These are phyloP conservation scores for Nixonia krombeini DNA, from an alignment of 1,140 invertebrate genomes.

Conservation along the genomic window DNA sequence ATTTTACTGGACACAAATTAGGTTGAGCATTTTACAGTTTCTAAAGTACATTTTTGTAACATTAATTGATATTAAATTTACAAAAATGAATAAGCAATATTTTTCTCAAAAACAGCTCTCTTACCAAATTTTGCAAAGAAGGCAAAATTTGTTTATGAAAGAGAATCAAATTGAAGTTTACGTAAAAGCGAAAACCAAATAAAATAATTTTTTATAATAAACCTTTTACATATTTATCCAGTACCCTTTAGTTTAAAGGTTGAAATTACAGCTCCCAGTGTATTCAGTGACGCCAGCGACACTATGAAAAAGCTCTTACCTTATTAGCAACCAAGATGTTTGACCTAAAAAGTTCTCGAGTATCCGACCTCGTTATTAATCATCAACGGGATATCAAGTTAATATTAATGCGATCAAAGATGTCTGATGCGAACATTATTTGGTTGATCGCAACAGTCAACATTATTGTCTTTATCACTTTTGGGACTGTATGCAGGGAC, in stretches of 20 bases:
- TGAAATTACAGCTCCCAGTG: constrained; percentile 13
- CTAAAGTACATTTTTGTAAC: too few relatives aligned
- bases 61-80: too few relatives aligned
- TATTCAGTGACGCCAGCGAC: constrained; percentile 38
- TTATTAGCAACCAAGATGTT: constrained; percentile 51
- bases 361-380: constrained; percentile 32
- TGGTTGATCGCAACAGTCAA: too few relatives aligned
- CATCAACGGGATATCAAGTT: constrained; percentile 25
- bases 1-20: too few relatives aligned
- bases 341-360: constrained; percentile 49
- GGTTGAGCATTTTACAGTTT: too few relatives aligned
- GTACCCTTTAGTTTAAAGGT: constrained; percentile 18
- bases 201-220: background rate
- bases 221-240: constrained; percentile 8
- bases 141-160: too few relatives aligned
- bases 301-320: constrained; percentile 43
- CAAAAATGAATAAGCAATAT: too few relatives aligned
- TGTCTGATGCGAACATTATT: constrained; percentile 16
- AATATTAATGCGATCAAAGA: constrained; percentile 26
- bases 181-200: background rate
- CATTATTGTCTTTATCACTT: too few relatives aligned
- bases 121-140: too few relatives aligned
- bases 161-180: too few relatives aligned
- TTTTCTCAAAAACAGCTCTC: too few relatives aligned
- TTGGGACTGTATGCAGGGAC: constrained; percentile 7